phyloP scores from a whole-genome alignment of 2,113 vertebrate species.

The Syrrhaptes paradoxus region DNA sequence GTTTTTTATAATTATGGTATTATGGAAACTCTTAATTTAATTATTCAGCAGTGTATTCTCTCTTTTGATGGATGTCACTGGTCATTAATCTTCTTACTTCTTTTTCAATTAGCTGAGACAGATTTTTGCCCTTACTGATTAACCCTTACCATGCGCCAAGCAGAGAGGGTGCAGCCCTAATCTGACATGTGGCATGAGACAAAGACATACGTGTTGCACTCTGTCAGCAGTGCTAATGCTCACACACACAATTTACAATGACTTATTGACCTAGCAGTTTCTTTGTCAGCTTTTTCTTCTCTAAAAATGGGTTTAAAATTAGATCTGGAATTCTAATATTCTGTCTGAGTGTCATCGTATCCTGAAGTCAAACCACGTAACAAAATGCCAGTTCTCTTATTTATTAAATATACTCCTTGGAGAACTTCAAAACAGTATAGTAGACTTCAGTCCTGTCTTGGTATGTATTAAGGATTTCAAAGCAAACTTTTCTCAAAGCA shows the following conservation, averaged over 20 bases:
- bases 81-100: constrained; percentile 10
- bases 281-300: not conserved
- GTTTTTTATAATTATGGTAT: constrained; percentile 27
- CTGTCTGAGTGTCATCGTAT: not conserved
- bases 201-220: not conserved
- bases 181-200: not conserved
- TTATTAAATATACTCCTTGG: not conserved
- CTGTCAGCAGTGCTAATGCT: not conserved
- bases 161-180: not conserved
- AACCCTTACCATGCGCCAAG: not conserved
- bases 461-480: not conserved
- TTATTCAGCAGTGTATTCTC: constrained; percentile 29
- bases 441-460: not conserved
- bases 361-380: not conserved
- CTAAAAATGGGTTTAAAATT: not conserved
- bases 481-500: not conserved
- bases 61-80: constrained; percentile 27
- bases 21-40: not conserved
- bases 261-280: not conserved
- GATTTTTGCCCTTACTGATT: not conserved
- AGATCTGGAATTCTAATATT: not conserved
- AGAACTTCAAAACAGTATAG: not conserved
- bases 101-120: not conserved
- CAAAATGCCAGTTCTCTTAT: not conserved
- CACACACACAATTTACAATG: not conserved